Evolutionary conservation across 2,888 invertebrate genomes (phyloP), one percentile per base, ranked within the genome.

Genomic region (Alcis repandata): DNA sequence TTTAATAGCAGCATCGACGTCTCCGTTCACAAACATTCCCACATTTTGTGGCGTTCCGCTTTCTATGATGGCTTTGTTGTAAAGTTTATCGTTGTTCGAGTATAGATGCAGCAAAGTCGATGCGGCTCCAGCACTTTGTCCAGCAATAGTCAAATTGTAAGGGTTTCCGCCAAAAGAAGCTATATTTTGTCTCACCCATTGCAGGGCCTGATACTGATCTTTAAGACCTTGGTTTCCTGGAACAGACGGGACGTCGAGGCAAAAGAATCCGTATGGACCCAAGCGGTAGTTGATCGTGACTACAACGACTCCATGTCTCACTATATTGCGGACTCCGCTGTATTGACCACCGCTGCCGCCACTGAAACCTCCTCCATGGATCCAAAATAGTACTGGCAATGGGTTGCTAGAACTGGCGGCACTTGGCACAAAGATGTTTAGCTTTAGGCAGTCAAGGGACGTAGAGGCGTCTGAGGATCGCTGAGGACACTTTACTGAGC

Each of bases 371-470:
- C 93, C 93, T 15, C 93, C 93, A 45, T 92, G 92, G 45, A 92
- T 84, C 90, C 90, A 93, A 2, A 91, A 87, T 45, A 92, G 63
- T 1, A 93, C 92, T 15, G 93, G 92, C 36, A 92, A 67, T 3
- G 90, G 91, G 63, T 83, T 89, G 13, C 68, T 76, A 4, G 83
- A 77, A 58, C 87, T 87, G 1, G 93, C 92, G 59, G 72, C 68
- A 38, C 78, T 82, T 6, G 92, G 92, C 3, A 90, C 89, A 66
- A 85, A 91, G 0, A 96, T 94, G 79, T 96, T 96, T 7, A 96
- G 79, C 64, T 94, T 94, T 0, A 96, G 91, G 68, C 96, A 96
- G 79, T 95, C 95, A 64, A 95, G 86, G 33, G 67, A 71, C 41
- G 86, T 88, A 59, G 73, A 33, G 33, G 70, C 67, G 59, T 72